phyloP scores from a whole-genome alignment of 2,888 invertebrate species.

The Doris montereyensis region DNA sequence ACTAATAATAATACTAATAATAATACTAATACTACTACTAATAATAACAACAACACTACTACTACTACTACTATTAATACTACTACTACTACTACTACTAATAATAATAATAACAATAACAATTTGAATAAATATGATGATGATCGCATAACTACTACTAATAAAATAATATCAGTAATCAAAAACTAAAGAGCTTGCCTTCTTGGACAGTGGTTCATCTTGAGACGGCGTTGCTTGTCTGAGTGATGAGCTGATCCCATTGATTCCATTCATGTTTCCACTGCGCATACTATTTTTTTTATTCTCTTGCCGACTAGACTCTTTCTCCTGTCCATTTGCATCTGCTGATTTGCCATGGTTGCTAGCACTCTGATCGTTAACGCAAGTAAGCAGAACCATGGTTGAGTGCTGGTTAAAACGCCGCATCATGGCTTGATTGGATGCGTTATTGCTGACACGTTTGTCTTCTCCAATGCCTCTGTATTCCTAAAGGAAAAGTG shows the following conservation, averaged over 20 bases:
- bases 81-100: no score
- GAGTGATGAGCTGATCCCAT: background rate
- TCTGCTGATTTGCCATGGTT: background rate
- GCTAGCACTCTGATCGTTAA: slow-evolving; percentile 39
- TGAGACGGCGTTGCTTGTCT: no score
- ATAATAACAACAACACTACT: no score
- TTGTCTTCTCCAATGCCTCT: slow-evolving; percentile 56
- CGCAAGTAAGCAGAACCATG: slow-evolving; percentile 82
- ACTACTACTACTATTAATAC: no score
- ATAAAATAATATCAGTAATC: no score
- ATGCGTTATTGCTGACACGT: slow-evolving; percentile 49
- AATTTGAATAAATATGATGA: no score
- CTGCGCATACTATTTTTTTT: slow-evolving; percentile 10
- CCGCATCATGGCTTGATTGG: slow-evolving; percentile 84
- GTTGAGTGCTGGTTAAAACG: slow-evolving; percentile 97
- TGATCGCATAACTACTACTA: no score
- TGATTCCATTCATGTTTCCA: background rate
- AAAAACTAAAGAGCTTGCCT: no score
- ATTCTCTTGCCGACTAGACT: background rate
- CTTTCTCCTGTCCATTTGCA: background rate
- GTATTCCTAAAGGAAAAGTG: slow-evolving; percentile 53
- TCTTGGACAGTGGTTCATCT: slow-evolving; percentile 38
- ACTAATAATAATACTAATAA: no score
- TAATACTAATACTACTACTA: no score
- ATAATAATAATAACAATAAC: no score